These are phyloP conservation scores for Neolamprologus variostigma DNA, from an alignment of 2,113 vertebrate genomes.

Conservation along the genomic window DNA sequence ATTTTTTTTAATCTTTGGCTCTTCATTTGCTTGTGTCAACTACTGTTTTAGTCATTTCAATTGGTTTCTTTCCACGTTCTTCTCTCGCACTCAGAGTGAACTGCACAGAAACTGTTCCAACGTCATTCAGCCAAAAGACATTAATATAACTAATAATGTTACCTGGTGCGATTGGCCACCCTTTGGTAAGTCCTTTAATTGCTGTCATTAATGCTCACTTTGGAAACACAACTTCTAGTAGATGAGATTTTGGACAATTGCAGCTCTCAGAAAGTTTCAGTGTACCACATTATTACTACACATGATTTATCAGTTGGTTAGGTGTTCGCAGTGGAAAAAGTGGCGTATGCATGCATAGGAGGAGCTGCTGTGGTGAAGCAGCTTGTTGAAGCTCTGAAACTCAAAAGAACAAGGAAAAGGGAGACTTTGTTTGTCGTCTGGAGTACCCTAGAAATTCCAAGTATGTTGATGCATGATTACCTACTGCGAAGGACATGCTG, in stretches of 20 bases:
- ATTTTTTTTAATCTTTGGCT: rapidly evolving
- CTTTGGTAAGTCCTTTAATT: slow-evolving; percentile 77
- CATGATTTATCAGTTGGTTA: neutral
- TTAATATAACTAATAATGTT: slow-evolving; percentile 75
- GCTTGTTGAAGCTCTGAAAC: neutral
- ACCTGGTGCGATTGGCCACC: slow-evolving; percentile 91
- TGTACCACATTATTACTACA: neutral
- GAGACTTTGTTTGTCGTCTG: neutral
- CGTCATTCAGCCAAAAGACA: slow-evolving; percentile 48
- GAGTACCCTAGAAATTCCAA: neutral
- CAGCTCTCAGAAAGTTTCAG: neutral
- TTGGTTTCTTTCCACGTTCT: neutral
- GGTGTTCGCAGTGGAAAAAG: neutral
- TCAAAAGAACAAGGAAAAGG: neutral
- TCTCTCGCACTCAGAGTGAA: slow-evolving; percentile 72
- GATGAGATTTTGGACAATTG: neutral
- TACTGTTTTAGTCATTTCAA: neutral
- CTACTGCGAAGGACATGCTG: neutral
- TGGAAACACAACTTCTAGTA: neutral
- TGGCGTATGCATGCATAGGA: neutral
- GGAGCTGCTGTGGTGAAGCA: neutral
- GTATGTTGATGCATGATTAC: too few relatives aligned
- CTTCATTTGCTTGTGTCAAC: neutral
- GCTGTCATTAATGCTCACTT: neutral
- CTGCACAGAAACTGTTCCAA: slow-evolving; percentile 88